These are phyloP conservation scores for Hemiprocne comata DNA, from an alignment of 2,113 vertebrate genomes.

Conservation along the genomic window DNA sequence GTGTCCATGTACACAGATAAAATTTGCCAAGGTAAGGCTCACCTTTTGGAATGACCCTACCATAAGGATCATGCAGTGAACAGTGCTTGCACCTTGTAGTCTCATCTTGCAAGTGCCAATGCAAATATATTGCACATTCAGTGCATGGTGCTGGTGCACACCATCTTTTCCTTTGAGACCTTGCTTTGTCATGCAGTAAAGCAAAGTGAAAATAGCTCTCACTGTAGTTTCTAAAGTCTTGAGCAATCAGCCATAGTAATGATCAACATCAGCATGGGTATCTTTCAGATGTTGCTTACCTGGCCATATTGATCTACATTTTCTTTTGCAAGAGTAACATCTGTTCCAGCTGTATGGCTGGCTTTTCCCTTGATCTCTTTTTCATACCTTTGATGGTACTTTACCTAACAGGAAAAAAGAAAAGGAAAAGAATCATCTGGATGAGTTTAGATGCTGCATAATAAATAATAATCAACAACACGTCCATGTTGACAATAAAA, in stretches of 20 bases:
- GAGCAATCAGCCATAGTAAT: not conserved
- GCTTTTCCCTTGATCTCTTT: constrained; percentile 88
- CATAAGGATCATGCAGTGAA: not conserved
- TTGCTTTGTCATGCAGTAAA: no score
- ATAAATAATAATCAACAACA: not conserved
- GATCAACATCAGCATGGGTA: not conserved
- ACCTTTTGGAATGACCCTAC: not conserved
- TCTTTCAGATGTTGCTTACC: constrained; percentile 59
- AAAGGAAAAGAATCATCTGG: not conserved
- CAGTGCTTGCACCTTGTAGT: not conserved
- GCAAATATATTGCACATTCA: not conserved
- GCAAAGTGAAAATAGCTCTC: not conserved
- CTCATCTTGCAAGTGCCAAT: not conserved
- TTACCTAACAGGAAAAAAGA: constrained; percentile 75
- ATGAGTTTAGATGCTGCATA: not conserved
- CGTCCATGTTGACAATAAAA: not conserved
- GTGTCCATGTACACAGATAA: not conserved
- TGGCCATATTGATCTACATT: constrained; percentile 80
- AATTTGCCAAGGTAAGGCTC: not conserved
- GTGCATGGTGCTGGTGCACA: not conserved
- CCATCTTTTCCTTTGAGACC: not conserved
- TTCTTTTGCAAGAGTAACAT: constrained; percentile 74
- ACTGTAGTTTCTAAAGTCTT: not conserved
- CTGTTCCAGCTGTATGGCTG: constrained; percentile 77
- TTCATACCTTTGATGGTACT: constrained; percentile 87